Base-by-base conservation (phyloP, 2,888 invertebrate genomes). In the Brenthis daphne region DNA sequence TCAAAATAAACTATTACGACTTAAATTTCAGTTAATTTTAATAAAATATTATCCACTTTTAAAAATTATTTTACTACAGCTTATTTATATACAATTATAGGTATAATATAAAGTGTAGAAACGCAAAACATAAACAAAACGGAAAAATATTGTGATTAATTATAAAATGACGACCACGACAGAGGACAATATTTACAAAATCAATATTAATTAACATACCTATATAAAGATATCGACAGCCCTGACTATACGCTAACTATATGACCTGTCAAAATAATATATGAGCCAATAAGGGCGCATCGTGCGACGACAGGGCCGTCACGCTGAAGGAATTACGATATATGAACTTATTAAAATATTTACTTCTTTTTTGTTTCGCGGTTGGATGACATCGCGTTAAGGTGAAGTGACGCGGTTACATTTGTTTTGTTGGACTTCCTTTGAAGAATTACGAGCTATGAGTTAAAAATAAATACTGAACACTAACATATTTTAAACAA, bases 321-420 rank as follows among this genome's bases (percentile, higher is more conserved):
- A 91, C 87, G 86, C 82, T 70, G 80, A 77, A 84, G 85, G 84
- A 85, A 85, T 85, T 82, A 86, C 86, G 83, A 89, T 88, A 84
- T 88, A 89, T 86, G 89, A 89, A 90, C 86, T 91, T 90, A 92
- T 91, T 92, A 90, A 90, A 91, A 90, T 90, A 84, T 88, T 88
- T 81, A 70, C 74, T 72, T 74, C n/a, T 77, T 20, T 77, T 74
- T 89, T 88, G 83, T 87, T 89, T 87, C 87, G 86, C 87, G 87
- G 81, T 87, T 81, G 83, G 84, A 73, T 87, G 88, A 85, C 86
- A 85, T 75, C 79, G 79, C 80, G 82, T 78, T 79, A 77, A 80
- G 79, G 81, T 79, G 82, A 76, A 79, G 73, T 83, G 84, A 78
- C 80, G 73, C 70, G 68, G 55, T 70, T 69, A 68, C 58, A 63